phyloP scores from a whole-genome alignment of 2,113 vertebrate genomes.

The Conger conger region DNA sequence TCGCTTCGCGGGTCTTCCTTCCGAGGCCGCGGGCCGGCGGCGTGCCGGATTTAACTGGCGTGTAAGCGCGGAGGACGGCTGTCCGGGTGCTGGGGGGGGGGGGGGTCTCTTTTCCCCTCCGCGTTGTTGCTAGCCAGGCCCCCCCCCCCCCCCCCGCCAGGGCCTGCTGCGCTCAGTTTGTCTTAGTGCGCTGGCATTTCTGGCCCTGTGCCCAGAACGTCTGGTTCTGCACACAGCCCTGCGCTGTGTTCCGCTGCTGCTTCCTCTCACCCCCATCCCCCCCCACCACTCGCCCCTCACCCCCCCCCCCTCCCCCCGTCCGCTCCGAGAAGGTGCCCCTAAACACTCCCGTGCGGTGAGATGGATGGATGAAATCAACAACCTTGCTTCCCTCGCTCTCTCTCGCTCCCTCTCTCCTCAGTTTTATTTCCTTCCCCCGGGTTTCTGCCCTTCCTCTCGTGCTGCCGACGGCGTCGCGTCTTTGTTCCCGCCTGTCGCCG shows the following conservation, averaged over 20 bases:
- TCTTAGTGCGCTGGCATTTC: constrained; percentile 59
- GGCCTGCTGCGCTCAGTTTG: constrained; percentile 50
- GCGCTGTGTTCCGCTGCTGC: constrained; percentile 55
- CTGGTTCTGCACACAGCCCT: constrained; percentile 66
- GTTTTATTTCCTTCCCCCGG: constrained; percentile 32
- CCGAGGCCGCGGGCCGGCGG: neutral
- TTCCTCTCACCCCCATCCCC: constrained; percentile 46
- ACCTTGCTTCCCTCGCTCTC: neutral
- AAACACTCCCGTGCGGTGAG: neutral
- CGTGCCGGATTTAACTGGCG: neutral
- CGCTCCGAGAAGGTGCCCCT: neutral
- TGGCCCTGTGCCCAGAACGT: constrained; percentile 73
- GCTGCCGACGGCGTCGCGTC: constrained; percentile 15
- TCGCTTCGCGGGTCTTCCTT: neutral
- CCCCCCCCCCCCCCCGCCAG: constrained; percentile 55
- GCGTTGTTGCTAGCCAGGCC: constrained; percentile 56
- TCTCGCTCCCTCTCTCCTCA: neutral
- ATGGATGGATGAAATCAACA: constrained; percentile 7
- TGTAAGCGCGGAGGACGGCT: neutral
- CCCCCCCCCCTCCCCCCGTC: neutral
- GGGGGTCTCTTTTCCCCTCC: constrained; percentile 37
- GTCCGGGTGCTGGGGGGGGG: neutral
- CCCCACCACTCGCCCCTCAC: neutral
- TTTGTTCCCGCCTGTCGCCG: constrained; percentile 8
- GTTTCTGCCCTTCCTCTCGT: constrained; percentile 32